Evolutionary conservation across 2,797 vertebrate genomes (phyloP).

Genomic region (Pelodytes ibericus): DNA sequence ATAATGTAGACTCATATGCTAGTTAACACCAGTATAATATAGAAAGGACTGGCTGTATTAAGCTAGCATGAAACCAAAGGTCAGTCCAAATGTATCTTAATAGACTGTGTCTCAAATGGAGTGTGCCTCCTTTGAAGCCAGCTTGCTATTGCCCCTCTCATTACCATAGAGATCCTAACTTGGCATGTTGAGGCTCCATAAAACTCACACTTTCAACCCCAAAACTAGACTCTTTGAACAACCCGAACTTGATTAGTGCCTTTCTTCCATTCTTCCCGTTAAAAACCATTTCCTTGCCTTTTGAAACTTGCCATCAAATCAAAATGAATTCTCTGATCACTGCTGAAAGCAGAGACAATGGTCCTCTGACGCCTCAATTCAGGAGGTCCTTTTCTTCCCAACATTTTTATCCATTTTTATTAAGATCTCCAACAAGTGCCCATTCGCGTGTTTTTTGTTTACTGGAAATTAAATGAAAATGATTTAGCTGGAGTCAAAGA

Average conservation of each 20-base stretch:
- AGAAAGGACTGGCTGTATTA: constrained; percentile 76
- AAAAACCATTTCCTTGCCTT: constrained; percentile 84
- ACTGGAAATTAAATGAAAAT: constrained; percentile 82
- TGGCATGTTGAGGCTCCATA: constrained; percentile 80
- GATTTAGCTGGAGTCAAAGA: constrained; percentile 78
- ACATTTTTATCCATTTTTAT: constrained; percentile 81
- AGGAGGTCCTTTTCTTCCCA: constrained; percentile 74
- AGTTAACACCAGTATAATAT: no score
- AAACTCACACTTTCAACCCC: constrained; percentile 84
- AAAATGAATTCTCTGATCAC: constrained; percentile 81
- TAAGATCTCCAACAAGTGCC: constrained; percentile 79
- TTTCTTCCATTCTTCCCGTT: constrained; percentile 82
- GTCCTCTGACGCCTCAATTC: constrained; percentile 76
- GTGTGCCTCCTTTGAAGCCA: constrained; percentile 82
- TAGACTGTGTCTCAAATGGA: constrained; percentile 83
- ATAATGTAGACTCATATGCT: no score
- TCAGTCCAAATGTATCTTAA: constrained; percentile 85
- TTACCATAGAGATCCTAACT: constrained; percentile 84
- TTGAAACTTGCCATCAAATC: constrained; percentile 80
- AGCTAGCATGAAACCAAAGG: constrained; percentile 81
- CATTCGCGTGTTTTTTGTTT: constrained; percentile 81
- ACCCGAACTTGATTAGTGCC: constrained; percentile 83
- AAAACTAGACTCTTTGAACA: constrained; percentile 83
- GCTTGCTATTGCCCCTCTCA: constrained; percentile 76
- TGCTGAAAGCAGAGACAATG: constrained; percentile 82